Evolutionary conservation across 2,797 vertebrate species (phyloP), one percentile per base, ranked within the genome.

Genomic region (Pseudochromis fuscus): DNA sequence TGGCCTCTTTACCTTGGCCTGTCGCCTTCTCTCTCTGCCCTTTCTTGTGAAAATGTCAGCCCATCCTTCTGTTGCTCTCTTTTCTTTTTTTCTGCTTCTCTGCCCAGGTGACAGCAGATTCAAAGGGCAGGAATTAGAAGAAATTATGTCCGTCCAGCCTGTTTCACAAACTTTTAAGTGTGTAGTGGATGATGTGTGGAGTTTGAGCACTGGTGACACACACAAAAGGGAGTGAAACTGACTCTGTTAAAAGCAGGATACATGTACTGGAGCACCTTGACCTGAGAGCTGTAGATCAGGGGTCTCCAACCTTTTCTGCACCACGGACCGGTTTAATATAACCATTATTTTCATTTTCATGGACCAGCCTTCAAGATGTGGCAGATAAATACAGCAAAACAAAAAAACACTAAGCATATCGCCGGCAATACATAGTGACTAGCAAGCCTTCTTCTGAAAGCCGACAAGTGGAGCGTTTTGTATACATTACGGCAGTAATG

Each of bases 41-140:
- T 92, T 93, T 92, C 75, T 66, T 30, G 63, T 91, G 88, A 92
- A 93, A 93, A 94, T 91, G 90, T 89, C 90, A 90, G 70, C 69
- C 67, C 60, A 66, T 83, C 80, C 77, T 66, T 73, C 64, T 79
- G 67, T 60, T 37, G 70, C 27, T 69, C 66, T 67, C 10, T 31
- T 40, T n/a, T 35, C n/a, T 59, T 63, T 72, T 59, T 56, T 76
- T 81, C 50, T 67, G 25, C 68, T 44, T 71, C 60, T 84, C 44
- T 72, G 55, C 59, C 65, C 83, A 79, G 75, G 76, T 80, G 65
- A 81, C 59, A 82, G 44, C 87, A 69, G 70, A 72, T 44, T 77
- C 44, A 67, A 56, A 21, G 8, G 49, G 49, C 24, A 68, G 68
- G 60, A 71, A 59, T 60, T 23, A 42, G 50, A 40, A 59, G 40